These are phyloP conservation scores for Cecidostiba fungosa DNA, from an alignment of 2,888 invertebrate species.

Conservation along the genomic window DNA sequence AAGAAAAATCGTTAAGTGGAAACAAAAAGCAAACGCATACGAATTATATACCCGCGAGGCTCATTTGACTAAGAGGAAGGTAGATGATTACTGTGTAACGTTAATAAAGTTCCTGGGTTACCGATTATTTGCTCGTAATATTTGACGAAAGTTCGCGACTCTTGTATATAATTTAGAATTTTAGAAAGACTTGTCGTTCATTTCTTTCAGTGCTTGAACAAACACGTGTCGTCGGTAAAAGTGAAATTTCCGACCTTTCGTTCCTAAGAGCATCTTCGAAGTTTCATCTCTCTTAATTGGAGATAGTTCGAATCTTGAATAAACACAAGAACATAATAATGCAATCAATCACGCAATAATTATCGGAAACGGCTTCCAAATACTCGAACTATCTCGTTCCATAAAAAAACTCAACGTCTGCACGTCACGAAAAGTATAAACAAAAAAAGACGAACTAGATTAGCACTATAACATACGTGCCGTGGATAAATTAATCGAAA, in stretches of 20 bases:
- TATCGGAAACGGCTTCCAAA: too few relatives aligned
- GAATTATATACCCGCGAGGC: not conserved
- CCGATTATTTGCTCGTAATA: slow-evolving; percentile 13
- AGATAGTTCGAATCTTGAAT: not conserved
- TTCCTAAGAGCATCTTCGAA: too few relatives aligned
- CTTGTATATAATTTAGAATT: not conserved
- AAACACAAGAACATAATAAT: too few relatives aligned
- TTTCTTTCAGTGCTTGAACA: not conserved
- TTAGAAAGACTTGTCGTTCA: not conserved
- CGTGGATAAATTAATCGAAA: not conserved
- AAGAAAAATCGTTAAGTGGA: not conserved
- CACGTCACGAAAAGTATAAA: not conserved
- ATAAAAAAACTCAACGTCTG: not conserved
- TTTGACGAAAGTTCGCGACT: not conserved
- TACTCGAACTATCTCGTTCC: not conserved
- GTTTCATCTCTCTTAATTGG: too few relatives aligned
- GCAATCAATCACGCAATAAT: not conserved
- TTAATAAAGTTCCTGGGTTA: not conserved
- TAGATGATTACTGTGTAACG: not conserved
- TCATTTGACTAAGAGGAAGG: not conserved
- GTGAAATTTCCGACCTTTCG: not conserved
- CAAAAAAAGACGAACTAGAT: not conserved
- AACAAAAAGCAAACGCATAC: not conserved
- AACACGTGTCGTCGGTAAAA: not conserved
- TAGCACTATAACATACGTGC: not conserved